Percentiles rank a stretch among this genome's conserved stretches.
Evolutionary conservation across 2,797 vertebrate species (phyloP).

Genomic region (Crotalus adamanteus): DNA sequence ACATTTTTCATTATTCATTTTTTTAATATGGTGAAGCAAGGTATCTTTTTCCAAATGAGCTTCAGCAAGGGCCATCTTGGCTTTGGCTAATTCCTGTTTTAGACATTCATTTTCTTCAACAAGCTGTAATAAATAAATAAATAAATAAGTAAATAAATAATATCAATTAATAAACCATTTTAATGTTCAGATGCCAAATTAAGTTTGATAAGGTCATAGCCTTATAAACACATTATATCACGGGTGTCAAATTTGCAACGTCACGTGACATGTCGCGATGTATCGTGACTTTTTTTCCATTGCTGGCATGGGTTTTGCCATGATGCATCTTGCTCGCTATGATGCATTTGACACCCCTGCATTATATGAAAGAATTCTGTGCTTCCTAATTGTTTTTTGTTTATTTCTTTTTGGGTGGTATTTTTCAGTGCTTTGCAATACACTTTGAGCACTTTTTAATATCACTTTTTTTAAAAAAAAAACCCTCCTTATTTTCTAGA

Average conservation of each 20-base stretch:
- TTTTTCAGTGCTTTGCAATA: not conserved
- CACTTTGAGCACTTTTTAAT: not conserved
- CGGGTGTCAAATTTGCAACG: no score
- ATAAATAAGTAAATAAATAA: constrained; percentile 44
- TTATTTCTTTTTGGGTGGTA: not conserved
- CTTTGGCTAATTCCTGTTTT: constrained; percentile 88
- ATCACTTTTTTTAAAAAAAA: not conserved
- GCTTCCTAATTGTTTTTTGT: not conserved
- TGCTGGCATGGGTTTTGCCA: no score
- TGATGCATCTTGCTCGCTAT: no score
- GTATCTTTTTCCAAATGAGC: constrained; percentile 92
- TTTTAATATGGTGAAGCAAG: constrained; percentile 87
- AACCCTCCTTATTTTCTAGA: not conserved
- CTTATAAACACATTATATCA: not conserved
- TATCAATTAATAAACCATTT: constrained; percentile 24
- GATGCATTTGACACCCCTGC: no score
- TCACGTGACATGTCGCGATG: no score
- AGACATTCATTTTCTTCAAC: constrained; percentile 94
- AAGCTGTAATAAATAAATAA: constrained; percentile 72
- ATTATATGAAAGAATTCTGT: not conserved
- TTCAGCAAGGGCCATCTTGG: constrained; percentile 94
- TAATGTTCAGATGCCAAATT: constrained; percentile 1
- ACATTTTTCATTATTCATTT: constrained; percentile 65
- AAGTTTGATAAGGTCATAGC: not conserved
- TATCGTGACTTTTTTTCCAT: no score